These are phyloP conservation scores for Dendrocopos noguchii DNA, from an alignment of 2,113 vertebrate genomes.

Conservation along the genomic window DNA sequence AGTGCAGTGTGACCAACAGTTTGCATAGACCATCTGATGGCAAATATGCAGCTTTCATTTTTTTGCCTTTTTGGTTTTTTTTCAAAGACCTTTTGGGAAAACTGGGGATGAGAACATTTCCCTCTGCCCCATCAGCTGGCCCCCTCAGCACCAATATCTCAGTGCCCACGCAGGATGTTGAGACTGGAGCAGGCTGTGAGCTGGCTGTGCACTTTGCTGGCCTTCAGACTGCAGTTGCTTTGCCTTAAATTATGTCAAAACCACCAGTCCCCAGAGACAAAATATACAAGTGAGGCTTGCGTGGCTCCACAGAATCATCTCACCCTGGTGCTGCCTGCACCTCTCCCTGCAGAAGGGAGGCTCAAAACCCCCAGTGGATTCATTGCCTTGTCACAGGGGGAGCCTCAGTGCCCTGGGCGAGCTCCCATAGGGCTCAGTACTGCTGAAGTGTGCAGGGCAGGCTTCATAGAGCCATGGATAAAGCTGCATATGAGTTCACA, in stretches of 20 bases:
- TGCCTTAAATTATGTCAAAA: not conserved
- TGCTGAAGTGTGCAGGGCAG: not conserved
- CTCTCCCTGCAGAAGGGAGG: not conserved
- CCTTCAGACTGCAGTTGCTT: not conserved
- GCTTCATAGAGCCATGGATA: accelerated
- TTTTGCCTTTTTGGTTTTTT: not conserved
- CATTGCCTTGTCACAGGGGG: not conserved
- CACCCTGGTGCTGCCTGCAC: not conserved
- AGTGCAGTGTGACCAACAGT: not conserved
- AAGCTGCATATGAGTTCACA: accelerated
- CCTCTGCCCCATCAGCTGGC: accelerated
- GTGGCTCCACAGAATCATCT: not conserved
- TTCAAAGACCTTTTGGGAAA: not conserved
- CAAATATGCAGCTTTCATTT: not conserved
- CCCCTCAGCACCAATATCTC: not conserved
- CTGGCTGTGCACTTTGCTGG: not conserved
- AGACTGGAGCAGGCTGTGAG: not conserved
- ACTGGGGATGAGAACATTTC: not conserved
- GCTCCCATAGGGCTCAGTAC: not conserved
- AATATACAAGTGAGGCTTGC: not conserved
- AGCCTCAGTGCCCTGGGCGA: not conserved
- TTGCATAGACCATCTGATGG: not conserved
- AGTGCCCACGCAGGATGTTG: not conserved
- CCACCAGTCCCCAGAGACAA: not conserved
- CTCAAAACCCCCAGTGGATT: not conserved